Base-by-base conservation (phyloP, 2,797 vertebrate species). In the Vireo griseus region DNA sequence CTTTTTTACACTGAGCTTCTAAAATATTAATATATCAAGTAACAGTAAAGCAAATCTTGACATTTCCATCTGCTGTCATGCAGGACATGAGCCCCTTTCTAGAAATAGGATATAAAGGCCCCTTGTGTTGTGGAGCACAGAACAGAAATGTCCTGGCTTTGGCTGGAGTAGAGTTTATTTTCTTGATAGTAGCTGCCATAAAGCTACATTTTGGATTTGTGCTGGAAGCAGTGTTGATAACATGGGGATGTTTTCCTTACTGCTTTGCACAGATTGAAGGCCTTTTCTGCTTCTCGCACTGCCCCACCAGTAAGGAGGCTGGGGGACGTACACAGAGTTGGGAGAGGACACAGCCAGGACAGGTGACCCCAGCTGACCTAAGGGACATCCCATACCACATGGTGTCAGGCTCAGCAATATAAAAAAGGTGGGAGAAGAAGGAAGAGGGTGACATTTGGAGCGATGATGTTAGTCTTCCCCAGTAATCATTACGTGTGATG, bases 71-170 rank as follows among this genome's bases (percentile, higher is more conserved):
- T 17, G 21, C 21, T 51, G 13, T 33, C 35, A 65, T 1, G 22
- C 21, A 88, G 24, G 40, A 14, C 33, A 29, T 0, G 5, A 67
- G 8, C 7, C 25, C 21, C 42, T 29, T 63, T 61, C 37, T 20
- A 54, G 52, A 71, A 83, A 57, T 0, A 54, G 21, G 51, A 29
- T 21, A 18, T 19, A 72, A 72, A 69, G 11, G 11, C 22, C 69
- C 7, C 33, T 66, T 3, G 2, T 26, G 25, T 58, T 47, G 31
- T 48, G 57, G n/a, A 74, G 48, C 26, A 61, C 13, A 74, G 61
- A 74, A 17, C 0, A 75, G 13, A 35, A 69, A 35, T 0, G 0
- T 28, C 11, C 13, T 39, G 35, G 31, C 35, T 52, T 52, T 37
- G 52, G 26, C 16, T 55, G 24, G 26, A 35, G 4, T 11, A 25